Percentiles rank a stretch among this genome's conserved stretches.
phyloP scores from a whole-genome alignment of 1,140 invertebrate genomes.

The Venustaconcha ellipsiformis region DNA sequence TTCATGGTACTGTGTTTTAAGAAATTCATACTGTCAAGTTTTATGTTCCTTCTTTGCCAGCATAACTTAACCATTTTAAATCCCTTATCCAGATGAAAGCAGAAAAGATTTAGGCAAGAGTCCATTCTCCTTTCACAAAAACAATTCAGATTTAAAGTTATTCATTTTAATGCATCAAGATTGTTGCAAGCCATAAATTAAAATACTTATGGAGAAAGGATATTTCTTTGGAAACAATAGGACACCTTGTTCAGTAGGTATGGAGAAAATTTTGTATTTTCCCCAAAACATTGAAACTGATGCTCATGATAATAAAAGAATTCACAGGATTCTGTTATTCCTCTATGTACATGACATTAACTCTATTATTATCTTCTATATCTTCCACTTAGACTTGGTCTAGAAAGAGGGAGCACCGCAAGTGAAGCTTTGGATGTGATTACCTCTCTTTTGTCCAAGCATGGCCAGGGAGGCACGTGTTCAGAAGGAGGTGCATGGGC shows the following conservation, averaged over 20 bases:
- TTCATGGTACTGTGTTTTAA: no score
- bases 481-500: slow-evolving; percentile 38
- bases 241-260: not conserved
- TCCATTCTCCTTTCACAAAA: no score
- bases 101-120: no score
- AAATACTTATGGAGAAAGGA: no score
- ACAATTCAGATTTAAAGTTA: no score
- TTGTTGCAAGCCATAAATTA: no score
- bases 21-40: no score
- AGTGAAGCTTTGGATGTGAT: slow-evolving; percentile 77
- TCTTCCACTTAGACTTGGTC: slow-evolving; percentile 72
- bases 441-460: slow-evolving; percentile 74
- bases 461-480: slow-evolving; percentile 78
- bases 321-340: not conserved
- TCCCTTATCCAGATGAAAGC: no score
- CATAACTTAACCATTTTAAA: no score
- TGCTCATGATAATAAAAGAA: not conserved
- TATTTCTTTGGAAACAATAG: not conserved
- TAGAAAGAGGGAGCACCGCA: slow-evolving; percentile 76
- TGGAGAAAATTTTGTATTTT: not conserved
- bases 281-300: not conserved
- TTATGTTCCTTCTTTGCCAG: no score
- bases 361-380: not conserved
- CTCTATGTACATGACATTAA: not conserved
- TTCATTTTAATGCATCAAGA: no score